Percentiles rank a stretch among this genome's conserved stretches.
phyloP scores from a whole-genome alignment of 2,113 vertebrate genomes.

The Trogon surrucura region DNA sequence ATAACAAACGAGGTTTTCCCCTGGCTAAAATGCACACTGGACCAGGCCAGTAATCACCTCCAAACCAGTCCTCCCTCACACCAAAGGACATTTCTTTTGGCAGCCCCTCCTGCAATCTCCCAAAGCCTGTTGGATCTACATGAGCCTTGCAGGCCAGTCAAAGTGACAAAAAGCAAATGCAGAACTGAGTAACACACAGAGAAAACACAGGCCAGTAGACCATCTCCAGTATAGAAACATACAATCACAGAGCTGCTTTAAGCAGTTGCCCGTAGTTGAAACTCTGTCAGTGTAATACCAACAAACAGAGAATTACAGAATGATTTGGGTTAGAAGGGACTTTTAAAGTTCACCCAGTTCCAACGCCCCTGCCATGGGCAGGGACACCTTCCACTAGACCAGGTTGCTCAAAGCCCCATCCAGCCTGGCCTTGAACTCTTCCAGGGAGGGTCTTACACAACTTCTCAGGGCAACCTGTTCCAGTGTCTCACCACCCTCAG shows the following conservation, averaged over 20 bases:
- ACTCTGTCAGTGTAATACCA: not conserved
- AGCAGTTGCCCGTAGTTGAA: not conserved
- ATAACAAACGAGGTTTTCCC: not conserved
- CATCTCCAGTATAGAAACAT: not conserved
- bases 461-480: too few relatives aligned
- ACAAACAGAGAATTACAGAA: not conserved
- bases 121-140: not conserved
- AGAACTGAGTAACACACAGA: fast-evolving
- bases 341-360: too few relatives aligned
- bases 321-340: too few relatives aligned
- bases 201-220: not conserved
- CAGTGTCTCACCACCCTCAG: too few relatives aligned
- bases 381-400: too few relatives aligned
- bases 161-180: not conserved
- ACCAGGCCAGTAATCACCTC: not conserved
- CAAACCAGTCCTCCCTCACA: not conserved
- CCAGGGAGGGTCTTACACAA: too few relatives aligned
- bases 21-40: not conserved
- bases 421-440: too few relatives aligned
- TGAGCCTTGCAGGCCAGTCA: not conserved
- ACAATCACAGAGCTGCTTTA: not conserved
- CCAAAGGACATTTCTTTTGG: not conserved
- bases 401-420: too few relatives aligned
- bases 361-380: too few relatives aligned
- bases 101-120: not conserved